phyloP scores from a whole-genome alignment of 2,888 invertebrate genomes.

The Hyposoter didymator region DNA sequence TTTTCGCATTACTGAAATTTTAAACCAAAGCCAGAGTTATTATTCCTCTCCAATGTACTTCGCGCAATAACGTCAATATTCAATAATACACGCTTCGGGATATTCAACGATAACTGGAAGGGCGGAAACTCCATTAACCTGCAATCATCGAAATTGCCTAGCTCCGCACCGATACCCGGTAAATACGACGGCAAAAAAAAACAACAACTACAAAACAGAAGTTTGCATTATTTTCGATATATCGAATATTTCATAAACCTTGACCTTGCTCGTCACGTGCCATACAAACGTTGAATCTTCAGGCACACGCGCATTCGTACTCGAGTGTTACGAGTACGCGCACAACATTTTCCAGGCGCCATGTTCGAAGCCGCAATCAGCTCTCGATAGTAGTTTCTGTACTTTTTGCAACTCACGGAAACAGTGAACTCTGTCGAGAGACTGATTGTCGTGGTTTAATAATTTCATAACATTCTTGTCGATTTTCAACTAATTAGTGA shows the following conservation, averaged over 20 bases:
- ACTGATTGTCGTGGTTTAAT: background rate
- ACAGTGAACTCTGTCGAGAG: background rate
- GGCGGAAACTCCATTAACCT: conserved; percentile 30
- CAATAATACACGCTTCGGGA: conserved; percentile 7
- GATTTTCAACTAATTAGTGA: background rate
- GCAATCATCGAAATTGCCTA: conserved; percentile 31
- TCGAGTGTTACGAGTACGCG: conserved; percentile 27
- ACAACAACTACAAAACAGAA: background rate
- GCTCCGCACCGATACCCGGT: background rate
- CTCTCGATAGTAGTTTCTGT: conserved; percentile 12
- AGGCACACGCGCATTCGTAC: conserved; percentile 35
- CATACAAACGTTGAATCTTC: conserved; percentile 33
- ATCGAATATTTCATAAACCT: conserved; percentile 58
- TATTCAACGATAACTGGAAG: background rate
- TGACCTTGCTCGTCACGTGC: conserved; percentile 56
- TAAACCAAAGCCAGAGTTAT: background rate
- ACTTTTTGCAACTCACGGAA: background rate
- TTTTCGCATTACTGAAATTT: background rate
- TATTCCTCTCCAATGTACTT: background rate
- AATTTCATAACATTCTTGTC: background rate
- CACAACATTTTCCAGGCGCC: conserved; percentile 25
- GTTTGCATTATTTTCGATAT: conserved; percentile 44
- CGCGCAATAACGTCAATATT: conserved; percentile 27
- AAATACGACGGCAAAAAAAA: background rate
- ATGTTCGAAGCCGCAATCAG: conserved; percentile 17